Base-by-base conservation (phyloP, 30 jellyfish, hydroid and myxozoan genomes). In the Aurelia aurita region DNA sequence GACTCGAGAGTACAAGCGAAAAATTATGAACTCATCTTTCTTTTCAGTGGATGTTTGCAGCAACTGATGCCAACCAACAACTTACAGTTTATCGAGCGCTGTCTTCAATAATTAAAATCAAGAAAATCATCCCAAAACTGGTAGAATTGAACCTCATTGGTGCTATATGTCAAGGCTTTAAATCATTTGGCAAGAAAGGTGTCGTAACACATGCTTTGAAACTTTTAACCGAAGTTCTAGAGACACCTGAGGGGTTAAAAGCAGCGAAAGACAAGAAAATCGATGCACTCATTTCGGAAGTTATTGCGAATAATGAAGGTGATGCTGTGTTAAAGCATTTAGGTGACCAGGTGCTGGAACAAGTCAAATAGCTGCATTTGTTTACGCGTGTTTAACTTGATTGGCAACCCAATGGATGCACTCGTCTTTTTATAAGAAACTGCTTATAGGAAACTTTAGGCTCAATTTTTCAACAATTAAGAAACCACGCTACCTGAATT, bases 31-130 rank as follows among this genome's bases (percentile, higher is more conserved):
- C 9, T 39, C 7, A 23, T 58, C 32, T 57, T 73, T 21, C 20
- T 10, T 35, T 66, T 32, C 63, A 87, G 96, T 87, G 96, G 96
- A 87, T 87, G 91, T 87, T 77, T 44, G 64, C 8, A n/a, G 96
- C 96, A 5, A 71, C 80, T 12, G 96, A 87, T 61, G 96, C 55
- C 15, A 64, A 65, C 62, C 90, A 76, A 32, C 96, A 78, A 49
- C 83, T 87, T 3, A 58, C 74, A 14, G 58, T 78, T 44, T 87
- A 73, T 32, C 84, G 96, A 2, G 87, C 96, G 15, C 45, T 87
- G 66, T 53, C 88, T 7, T 77, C 88, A 5, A 77, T 87, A 21
- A 18, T 68, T 3, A 80, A 87, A 46, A 78, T 53, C 81, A 87
- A 78, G 72, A 77, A 60, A 21, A 76, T 68, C 29, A 32, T 78